phyloP scores from a whole-genome alignment of 1,140 invertebrate species.

The Onthophagus taurus region DNA sequence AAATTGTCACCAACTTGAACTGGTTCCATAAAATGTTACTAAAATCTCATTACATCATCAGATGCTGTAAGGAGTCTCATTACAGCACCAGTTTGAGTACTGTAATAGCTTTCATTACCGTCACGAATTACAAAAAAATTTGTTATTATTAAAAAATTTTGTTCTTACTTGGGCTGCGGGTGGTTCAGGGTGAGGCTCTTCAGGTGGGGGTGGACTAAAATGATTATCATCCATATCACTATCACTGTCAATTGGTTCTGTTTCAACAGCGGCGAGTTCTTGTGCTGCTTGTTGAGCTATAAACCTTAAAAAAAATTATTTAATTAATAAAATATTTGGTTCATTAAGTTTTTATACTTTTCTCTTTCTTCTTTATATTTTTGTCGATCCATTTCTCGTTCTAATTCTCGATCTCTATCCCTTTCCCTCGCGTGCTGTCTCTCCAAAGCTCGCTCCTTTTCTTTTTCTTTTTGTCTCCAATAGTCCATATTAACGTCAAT shows the following conservation, averaged over 20 bases:
- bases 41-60: too few relatives aligned
- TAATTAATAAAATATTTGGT: not conserved
- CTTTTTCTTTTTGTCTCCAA: slow-evolving; percentile 44
- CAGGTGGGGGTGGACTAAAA: slow-evolving; percentile 27
- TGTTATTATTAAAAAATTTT: too few relatives aligned
- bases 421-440: slow-evolving; percentile 37
- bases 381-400: slow-evolving; percentile 43
- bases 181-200: slow-evolving; percentile 22
- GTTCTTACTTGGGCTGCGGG: slow-evolving; percentile 27
- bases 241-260: slow-evolving; percentile 58
- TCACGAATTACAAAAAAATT: too few relatives aligned
- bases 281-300: slow-evolving; percentile 42
- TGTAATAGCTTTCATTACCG: too few relatives aligned
- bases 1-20: too few relatives aligned
- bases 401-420: slow-evolving; percentile 41
- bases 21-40: too few relatives aligned
- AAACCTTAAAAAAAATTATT: slow-evolving; percentile 28
- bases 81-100: too few relatives aligned
- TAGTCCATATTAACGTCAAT: slow-evolving; percentile 55
- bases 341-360: slow-evolving; percentile 19
- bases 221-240: slow-evolving; percentile 37
- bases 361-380: slow-evolving; percentile 39
- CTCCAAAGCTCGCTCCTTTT: slow-evolving; percentile 43
- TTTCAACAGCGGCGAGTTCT: slow-evolving; percentile 51
- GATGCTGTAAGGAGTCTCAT: too few relatives aligned